These are phyloP conservation scores for Saguinus imperator DNA, from an alignment of 2,113 vertebrate species.

Conservation along the genomic window DNA sequence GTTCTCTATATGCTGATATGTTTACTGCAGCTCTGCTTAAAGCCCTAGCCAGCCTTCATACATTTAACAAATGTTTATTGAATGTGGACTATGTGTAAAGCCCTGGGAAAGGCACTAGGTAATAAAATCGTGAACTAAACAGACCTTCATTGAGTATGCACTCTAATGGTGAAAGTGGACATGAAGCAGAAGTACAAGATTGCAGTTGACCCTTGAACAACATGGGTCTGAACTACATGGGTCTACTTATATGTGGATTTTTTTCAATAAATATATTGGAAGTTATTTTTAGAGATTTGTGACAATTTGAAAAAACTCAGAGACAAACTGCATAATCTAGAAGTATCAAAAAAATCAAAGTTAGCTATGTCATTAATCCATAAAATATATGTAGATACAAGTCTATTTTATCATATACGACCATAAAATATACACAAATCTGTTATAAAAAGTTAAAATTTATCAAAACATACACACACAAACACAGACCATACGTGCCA, in stretches of 20 bases:
- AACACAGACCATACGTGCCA: not conserved
- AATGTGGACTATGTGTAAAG: not conserved
- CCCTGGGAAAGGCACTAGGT: not conserved
- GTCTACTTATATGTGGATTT: not conserved
- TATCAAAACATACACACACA: not conserved
- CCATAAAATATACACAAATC: not conserved
- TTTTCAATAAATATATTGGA: not conserved
- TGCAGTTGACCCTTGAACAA: not conserved
- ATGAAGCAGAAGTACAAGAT: not conserved
- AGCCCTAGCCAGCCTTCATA: not conserved
- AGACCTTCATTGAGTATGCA: not conserved
- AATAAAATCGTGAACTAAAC: slow-evolving; percentile 1
- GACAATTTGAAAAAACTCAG: not conserved
- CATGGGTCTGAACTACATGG: not conserved
- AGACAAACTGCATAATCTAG: not conserved
- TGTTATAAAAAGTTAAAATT: not conserved
- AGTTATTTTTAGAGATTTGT: not conserved
- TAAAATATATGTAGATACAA: not conserved
- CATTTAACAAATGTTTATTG: slow-evolving; percentile 36
- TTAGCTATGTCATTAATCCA: not conserved
- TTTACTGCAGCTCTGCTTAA: not conserved
- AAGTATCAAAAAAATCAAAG: not conserved
- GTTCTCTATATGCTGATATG: not conserved
- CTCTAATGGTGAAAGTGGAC: not conserved
- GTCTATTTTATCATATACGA: not conserved